phyloP scores from a whole-genome alignment of 2,888 invertebrate species.

The Drosophila anomelani region DNA sequence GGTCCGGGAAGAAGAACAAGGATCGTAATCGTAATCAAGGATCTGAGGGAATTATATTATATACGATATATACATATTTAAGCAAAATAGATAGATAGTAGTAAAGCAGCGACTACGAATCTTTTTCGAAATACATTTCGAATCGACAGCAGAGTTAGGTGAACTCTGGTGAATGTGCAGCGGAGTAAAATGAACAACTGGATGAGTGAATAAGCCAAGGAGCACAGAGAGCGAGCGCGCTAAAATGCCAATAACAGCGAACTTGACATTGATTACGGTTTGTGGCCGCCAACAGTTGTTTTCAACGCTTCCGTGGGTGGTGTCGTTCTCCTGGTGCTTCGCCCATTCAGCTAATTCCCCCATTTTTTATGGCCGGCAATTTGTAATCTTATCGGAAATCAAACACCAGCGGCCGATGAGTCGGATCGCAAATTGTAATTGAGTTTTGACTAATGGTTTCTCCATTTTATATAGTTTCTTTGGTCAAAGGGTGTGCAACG shows the following conservation, averaged over 20 bases:
- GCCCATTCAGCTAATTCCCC: slow-evolving; percentile 11
- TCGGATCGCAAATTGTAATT: slow-evolving; percentile 11
- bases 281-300: background rate
- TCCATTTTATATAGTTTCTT: background rate
- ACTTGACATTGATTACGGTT: slow-evolving; percentile 10
- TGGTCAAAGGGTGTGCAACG: background rate
- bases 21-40: too few relatives aligned
- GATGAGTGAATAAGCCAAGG: background rate
- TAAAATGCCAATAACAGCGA: slow-evolving; percentile 4
- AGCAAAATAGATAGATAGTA: too few relatives aligned
- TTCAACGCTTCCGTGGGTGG: background rate
- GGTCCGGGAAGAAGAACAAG: too few relatives aligned
- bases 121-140: too few relatives aligned
- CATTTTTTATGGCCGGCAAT: slow-evolving; percentile 11
- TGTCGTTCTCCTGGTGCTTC: slow-evolving; percentile 9
- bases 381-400: slow-evolving; percentile 18
- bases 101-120: too few relatives aligned
- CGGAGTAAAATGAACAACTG: background rate
- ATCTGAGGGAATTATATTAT: too few relatives aligned
- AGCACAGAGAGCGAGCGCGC: background rate
- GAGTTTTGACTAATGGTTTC: slow-evolving; percentile 5
- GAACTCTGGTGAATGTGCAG: background rate
- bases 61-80: too few relatives aligned
- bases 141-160: too few relatives aligned
- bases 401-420: slow-evolving; percentile 14